These are phyloP conservation scores for Notiomystis cincta DNA, from an alignment of 2,113 vertebrate genomes.

Conservation along the genomic window DNA sequence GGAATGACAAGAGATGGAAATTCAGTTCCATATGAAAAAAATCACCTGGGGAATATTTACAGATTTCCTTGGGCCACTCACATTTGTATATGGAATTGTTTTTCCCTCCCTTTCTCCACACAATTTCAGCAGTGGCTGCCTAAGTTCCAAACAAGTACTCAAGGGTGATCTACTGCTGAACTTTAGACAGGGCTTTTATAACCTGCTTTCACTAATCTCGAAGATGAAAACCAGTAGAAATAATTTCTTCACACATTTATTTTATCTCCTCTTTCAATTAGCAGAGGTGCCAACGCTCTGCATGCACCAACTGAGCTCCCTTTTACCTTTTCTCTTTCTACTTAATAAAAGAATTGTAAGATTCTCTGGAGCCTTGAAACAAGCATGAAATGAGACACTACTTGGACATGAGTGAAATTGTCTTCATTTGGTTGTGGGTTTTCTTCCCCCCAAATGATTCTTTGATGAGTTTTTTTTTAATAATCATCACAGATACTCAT, in stretches of 20 bases:
- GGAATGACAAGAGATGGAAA: not conserved
- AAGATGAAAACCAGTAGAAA: not conserved
- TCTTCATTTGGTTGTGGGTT: not conserved
- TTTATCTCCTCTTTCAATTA: slow-evolving; percentile 9
- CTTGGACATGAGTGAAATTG: not conserved
- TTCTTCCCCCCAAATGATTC: not conserved
- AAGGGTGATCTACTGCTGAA: not conserved
- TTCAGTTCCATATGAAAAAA: not conserved
- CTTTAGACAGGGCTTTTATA: not conserved
- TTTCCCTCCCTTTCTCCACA: not conserved
- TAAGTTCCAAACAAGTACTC: not conserved
- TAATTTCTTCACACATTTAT: not conserved
- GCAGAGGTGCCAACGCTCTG: not conserved
- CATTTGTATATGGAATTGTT: fast-evolving
- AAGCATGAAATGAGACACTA: not conserved
- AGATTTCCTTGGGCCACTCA: not conserved
- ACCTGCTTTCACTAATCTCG: not conserved
- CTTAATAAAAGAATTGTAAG: not conserved
- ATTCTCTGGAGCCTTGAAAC: not conserved
- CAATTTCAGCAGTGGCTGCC: not conserved
- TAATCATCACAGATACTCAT: not conserved
- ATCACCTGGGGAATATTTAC: not conserved
- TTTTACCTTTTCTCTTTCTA: not conserved
- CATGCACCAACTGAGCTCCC: not conserved
- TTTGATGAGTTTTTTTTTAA: not conserved